These are phyloP conservation scores for Bubo bubo DNA, from an alignment of 2,113 vertebrate genomes.

Conservation along the genomic window DNA sequence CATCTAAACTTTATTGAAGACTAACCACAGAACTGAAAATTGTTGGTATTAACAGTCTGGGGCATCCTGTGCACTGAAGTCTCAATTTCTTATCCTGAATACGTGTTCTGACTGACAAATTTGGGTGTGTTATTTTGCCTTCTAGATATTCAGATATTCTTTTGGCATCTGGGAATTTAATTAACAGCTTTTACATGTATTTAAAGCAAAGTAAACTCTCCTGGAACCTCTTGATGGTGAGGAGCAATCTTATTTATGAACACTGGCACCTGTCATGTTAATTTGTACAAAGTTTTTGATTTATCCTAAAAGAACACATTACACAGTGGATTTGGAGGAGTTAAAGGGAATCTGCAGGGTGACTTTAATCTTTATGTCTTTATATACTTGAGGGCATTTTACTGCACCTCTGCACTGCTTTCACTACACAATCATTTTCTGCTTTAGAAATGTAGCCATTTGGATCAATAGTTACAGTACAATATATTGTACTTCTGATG, in stretches of 20 bases:
- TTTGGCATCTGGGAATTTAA: conserved; percentile 65
- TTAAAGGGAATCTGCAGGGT: conserved; percentile 78
- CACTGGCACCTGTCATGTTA: conserved; percentile 52
- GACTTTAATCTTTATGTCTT: conserved; percentile 84
- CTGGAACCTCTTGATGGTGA: not conserved
- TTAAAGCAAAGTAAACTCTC: conserved; percentile 61
- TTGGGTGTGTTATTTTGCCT: conserved; percentile 69
- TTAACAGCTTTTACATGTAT: conserved; percentile 51
- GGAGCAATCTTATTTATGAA: conserved; percentile 61
- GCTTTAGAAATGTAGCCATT: conserved; percentile 84
- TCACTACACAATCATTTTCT: conserved; percentile 86
- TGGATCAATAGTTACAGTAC: conserved; percentile 85
- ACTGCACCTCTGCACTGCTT: conserved; percentile 79
- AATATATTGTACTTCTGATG: conserved; percentile 81
- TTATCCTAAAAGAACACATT: conserved; percentile 73
- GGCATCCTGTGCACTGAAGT: conserved; percentile 34
- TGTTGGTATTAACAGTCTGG: conserved; percentile 65
- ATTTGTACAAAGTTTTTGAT: conserved; percentile 71
- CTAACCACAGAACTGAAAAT: conserved; percentile 55
- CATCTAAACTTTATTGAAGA: conserved; percentile 59
- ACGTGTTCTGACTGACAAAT: conserved; percentile 72
- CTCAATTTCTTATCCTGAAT: conserved; percentile 59
- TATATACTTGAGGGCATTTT: conserved; percentile 83
- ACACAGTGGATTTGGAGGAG: conserved; percentile 75
- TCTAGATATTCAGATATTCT: conserved; percentile 67